These are phyloP conservation scores for Catocala sponsa DNA, from an alignment of 2,888 invertebrate species.

Conservation along the genomic window DNA sequence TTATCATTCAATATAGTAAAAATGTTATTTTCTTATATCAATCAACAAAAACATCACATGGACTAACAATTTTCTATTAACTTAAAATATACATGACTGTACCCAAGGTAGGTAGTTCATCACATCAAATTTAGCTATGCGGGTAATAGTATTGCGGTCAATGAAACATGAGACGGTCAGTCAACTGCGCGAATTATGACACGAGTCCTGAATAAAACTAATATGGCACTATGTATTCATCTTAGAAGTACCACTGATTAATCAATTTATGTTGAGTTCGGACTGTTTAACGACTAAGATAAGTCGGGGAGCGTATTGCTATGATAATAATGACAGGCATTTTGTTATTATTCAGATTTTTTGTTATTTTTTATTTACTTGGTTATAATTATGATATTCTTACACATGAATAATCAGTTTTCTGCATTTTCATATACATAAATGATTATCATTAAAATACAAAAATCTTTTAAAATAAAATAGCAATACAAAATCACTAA, in stretches of 20 bases:
- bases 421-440: not conserved
- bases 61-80: no score
- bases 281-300: not conserved
- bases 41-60: no score
- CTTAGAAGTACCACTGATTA: not conserved
- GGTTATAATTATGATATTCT: no score
- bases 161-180: slow-evolving; percentile 38
- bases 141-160: slow-evolving; percentile 58
- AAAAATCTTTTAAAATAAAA: slow-evolving; percentile 18
- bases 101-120: slow-evolving; percentile 52
- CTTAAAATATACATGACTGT: slow-evolving; percentile 31
- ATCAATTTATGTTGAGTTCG: not conserved
- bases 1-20: no score
- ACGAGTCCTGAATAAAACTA: slow-evolving; percentile 14
- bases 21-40: no score
- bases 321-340: slow-evolving; percentile 18
- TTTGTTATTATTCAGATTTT: not conserved
- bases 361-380: no score
- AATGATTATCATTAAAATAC: not conserved
- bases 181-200: slow-evolving; percentile 31
- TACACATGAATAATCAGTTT: no score
- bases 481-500: slow-evolving; percentile 35
- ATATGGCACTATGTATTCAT: slow-evolving; percentile 3
- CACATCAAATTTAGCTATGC: slow-evolving; percentile 61
- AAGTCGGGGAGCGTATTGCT: slow-evolving; percentile 15